A percentile compares a stretch with the other conserved stretches of the same genome.
These are phyloP conservation scores for Neostethus bicornis DNA, from an alignment of 2,797 vertebrate species.

Conservation along the genomic window DNA sequence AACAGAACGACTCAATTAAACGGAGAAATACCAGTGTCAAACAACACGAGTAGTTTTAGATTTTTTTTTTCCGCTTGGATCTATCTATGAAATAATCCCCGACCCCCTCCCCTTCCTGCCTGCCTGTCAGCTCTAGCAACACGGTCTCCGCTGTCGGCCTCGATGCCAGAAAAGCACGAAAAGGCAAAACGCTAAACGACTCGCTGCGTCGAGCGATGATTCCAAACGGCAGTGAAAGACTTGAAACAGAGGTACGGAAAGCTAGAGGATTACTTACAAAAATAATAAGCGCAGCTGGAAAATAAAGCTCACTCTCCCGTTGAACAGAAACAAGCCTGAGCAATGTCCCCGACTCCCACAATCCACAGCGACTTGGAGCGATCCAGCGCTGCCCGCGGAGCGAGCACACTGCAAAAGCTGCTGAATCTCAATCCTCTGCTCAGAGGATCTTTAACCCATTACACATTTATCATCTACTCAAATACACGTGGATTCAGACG, in stretches of 20 bases:
- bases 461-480: neutral
- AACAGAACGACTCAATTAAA: neutral
- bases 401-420: slow-evolving; percentile 33
- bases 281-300: slow-evolving; percentile 26
- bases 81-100: slow-evolving; percentile 36
- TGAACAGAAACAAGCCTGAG: slow-evolving; percentile 66
- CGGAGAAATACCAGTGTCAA: neutral
- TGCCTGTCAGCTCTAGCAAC: slow-evolving; percentile 41
- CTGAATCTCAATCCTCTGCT: slow-evolving; percentile 26
- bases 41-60: neutral
- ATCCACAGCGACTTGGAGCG: slow-evolving; percentile 74
- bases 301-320: slow-evolving; percentile 60
- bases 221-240: neutral
- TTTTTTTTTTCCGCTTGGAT: slow-evolving; percentile 28
- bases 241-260: neutral
- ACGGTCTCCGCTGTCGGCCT: slow-evolving; percentile 56
- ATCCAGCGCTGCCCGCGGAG: slow-evolving; percentile 60
- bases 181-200: slow-evolving; percentile 41
- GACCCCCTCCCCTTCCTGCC: slow-evolving; percentile 33
- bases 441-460: slow-evolving; percentile 58
- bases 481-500: slow-evolving; percentile 9
- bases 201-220: neutral
- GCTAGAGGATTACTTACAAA: slow-evolving; percentile 68
- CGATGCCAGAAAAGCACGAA: slow-evolving; percentile 31
- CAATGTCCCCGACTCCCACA: slow-evolving; percentile 77